A percentile compares a stretch with the other conserved stretches of the same genome.
Evolutionary conservation across 2,797 vertebrate species (phyloP).

Genomic region (Orestias chungarensis): DNA sequence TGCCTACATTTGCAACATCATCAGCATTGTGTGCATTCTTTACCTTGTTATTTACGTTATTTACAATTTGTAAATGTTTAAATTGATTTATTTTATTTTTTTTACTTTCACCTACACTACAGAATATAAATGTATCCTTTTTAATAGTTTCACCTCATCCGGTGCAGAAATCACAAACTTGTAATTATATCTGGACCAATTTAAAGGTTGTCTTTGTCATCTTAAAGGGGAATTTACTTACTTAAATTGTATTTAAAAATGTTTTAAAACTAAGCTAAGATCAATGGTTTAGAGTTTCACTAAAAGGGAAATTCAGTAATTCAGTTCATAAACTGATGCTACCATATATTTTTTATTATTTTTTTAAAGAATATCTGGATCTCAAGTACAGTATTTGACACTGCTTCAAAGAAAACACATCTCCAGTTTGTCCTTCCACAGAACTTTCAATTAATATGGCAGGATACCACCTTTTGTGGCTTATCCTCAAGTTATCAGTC

Average conservation of each 20-base stretch:
- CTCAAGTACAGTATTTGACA: background rate
- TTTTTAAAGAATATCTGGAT: background rate
- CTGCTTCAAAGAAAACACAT: background rate
- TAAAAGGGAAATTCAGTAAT: background rate
- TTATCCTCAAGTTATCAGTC: background rate
- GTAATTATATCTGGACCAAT: background rate
- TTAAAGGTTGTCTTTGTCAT: background rate
- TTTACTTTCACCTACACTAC: background rate
- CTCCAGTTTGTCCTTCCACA: background rate
- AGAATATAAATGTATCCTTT: background rate
- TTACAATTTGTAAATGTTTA: background rate
- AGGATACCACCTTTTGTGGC: background rate
- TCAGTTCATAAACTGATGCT: background rate
- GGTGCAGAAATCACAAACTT: background rate
- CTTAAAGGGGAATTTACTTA: too few species aligned
- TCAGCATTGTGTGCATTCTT: background rate
- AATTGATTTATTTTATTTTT: background rate
- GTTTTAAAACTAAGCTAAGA: background rate
- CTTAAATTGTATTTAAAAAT: background rate
- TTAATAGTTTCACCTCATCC: background rate
- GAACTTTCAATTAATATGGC: background rate
- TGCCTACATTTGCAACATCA: constrained; percentile 34
- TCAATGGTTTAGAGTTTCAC: background rate
- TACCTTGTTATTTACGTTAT: background rate
- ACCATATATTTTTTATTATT: background rate